Conservation (phyloP, 2,888 invertebrate species). For the Mycalesis mineus region DNA sequence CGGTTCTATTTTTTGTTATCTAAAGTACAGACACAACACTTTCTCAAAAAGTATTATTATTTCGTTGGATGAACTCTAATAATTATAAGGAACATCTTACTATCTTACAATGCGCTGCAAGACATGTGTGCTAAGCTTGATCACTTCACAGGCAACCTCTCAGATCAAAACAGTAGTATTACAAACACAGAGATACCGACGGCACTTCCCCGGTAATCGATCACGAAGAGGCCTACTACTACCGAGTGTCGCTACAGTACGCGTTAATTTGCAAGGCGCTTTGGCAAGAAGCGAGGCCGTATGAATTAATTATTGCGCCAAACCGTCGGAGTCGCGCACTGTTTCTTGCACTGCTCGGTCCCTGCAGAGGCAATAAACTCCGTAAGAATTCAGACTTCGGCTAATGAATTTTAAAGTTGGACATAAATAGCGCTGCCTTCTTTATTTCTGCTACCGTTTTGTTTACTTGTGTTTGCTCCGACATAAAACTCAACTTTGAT, state of each 20-base stretch:
- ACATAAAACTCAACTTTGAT: not conserved
- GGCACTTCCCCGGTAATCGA: no score
- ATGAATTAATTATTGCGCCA: slow-evolving; percentile 54
- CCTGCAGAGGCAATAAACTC: slow-evolving; percentile 30
- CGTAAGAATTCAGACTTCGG: slow-evolving; percentile 27
- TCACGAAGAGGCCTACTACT: not conserved
- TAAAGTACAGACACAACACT: no score
- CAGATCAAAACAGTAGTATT: no score
- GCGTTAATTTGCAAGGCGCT: slow-evolving; percentile 16
- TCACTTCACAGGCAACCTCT: no score
- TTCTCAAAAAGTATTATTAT: no score
- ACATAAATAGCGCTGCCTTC: slow-evolving; percentile 17
- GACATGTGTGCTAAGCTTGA: no score
- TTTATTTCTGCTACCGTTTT: slow-evolving; percentile 16
- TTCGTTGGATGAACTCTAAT: no score
- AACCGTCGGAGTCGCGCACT: slow-evolving; percentile 41
- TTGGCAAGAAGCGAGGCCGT: slow-evolving; percentile 34
- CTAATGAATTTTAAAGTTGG: slow-evolving; percentile 28
- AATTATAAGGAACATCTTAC: no score
- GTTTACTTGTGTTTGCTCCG: slow-evolving; percentile 3
- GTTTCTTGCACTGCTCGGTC: slow-evolving; percentile 31
- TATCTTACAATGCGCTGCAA: no score
- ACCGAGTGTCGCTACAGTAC: not conserved
- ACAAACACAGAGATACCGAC: no score
- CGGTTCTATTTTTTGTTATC: no score